Evolutionary conservation across 1,140 invertebrate genomes (phyloP).

Genomic region (Lamellibrachia luymesi): DNA sequence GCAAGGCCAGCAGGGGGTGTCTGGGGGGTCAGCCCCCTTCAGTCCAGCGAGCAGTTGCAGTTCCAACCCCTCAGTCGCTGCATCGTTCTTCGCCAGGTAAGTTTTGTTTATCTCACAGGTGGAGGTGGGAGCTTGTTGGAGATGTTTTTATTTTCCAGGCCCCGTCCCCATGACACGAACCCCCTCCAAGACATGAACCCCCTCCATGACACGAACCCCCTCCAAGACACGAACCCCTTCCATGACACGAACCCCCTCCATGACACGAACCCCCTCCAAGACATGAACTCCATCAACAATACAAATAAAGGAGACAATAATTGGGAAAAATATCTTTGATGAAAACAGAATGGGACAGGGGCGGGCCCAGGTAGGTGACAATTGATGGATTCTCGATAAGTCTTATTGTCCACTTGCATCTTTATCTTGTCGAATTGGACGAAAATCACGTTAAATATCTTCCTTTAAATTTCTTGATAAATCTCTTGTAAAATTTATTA

Average conservation of each 20-base stretch:
- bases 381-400: background rate
- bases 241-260: too few relatives aligned
- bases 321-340: background rate
- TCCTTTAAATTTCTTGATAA: background rate
- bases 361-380: background rate
- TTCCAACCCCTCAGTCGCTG: conserved; percentile 2
- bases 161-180: background rate
- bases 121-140: background rate
- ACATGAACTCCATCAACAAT: too few relatives aligned
- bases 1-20: background rate
- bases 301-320: background rate
- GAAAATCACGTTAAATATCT: background rate
- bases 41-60: background rate
- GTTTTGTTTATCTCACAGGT: background rate
- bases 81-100: conserved; percentile 16
- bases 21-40: background rate
- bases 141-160: background rate
- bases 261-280: too few relatives aligned
- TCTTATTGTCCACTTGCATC: background rate
- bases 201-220: too few relatives aligned
- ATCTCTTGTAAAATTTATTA: background rate
- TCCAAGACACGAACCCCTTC: too few relatives aligned
- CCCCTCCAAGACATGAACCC: background rate
- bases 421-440: background rate
- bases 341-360: background rate